Conservation (phyloP, 2,888 invertebrate species). For the Malthinus seriepunctatus region DNA sequence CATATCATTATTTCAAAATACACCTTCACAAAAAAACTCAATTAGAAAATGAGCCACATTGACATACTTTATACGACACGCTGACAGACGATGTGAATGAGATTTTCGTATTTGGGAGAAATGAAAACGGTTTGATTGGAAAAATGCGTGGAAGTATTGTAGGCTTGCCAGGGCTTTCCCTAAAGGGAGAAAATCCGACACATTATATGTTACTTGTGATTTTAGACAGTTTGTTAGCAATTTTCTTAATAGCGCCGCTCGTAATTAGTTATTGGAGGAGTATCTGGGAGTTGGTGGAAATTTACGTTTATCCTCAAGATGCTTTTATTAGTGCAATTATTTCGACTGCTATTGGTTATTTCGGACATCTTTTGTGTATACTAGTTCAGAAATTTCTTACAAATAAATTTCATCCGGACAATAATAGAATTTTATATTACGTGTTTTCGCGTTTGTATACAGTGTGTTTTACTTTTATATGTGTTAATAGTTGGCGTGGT, state of each 20-base stretch:
- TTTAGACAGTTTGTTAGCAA: conserved; percentile 73
- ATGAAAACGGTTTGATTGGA: neutral
- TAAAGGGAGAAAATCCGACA: conserved; percentile 59
- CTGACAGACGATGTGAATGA: neutral
- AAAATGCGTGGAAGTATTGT: conserved; percentile 71
- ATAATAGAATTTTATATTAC: conserved; percentile 70
- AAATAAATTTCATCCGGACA: conserved; percentile 67
- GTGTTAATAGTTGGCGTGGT: conserved; percentile 88
- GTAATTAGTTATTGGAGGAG: conserved; percentile 88
- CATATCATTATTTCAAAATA: neutral
- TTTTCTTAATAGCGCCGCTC: conserved; percentile 74
- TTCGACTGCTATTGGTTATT: conserved; percentile 71
- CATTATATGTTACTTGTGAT: conserved; percentile 64
- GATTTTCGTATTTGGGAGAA: neutral
- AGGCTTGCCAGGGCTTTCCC: conserved; percentile 63
- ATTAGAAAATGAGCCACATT: conserved; percentile 8
- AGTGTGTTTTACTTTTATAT: conserved; percentile 73
- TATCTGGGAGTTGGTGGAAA: conserved; percentile 79
- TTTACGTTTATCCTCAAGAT: conserved; percentile 68
- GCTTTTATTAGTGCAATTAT: conserved; percentile 65
- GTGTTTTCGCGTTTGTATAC: conserved; percentile 75
- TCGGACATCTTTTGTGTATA: conserved; percentile 71
- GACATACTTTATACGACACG: neutral
- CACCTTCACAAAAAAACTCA: neutral
- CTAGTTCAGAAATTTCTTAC: conserved; percentile 67